Base-by-base conservation (phyloP, 2,888 invertebrate species). In the Morpho helenor region DNA sequence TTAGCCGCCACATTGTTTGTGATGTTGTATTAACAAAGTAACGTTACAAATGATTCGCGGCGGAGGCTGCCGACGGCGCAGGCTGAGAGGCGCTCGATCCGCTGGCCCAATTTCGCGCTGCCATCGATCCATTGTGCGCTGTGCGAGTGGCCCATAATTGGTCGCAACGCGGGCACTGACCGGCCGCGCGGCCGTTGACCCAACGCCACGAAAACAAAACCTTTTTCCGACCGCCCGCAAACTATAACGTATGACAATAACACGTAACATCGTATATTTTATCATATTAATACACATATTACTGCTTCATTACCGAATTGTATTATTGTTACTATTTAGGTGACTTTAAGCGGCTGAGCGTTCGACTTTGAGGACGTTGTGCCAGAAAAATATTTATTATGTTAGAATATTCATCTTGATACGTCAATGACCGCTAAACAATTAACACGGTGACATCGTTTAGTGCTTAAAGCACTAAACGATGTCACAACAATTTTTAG, bases 101-200 rank as follows among this genome's bases (percentile, higher is more conserved):
- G 80, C 79, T 87, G 89, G 79, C 90, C 89, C 83, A 87, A 89
- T 88, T 90, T 85, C 74, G 83, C 79, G 79, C 77, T 82, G 86
- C 88, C 89, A 90, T 90, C 90, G 90, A 90, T 90, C 90, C 89
- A 90, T 90, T 90, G 90, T 90, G 83, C 84, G 87, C 80, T 87
- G 87, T 87, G 81, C 89, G 88, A 90, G 88, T 90, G 89, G 88
- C 89, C 88, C 90, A 89, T 90, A 89, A 90, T 90, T 90, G 89
- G 89, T 86, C 84, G 84, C 83, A 84, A 84, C 84, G 77, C 85
- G 88, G 87, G 83, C 90, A 89, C 76, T 87, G 88, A 90, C 90
- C 90, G 90, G 74, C 83, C 83, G 80, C 68, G 74, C 83, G 87
- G 87, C 82, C 88, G 75, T 73, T 77, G 88, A 87, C 86, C 87